Evolutionary conservation across 2,113 vertebrate genomes (phyloP).

Genomic region (Rhinolophus sinicus): DNA sequence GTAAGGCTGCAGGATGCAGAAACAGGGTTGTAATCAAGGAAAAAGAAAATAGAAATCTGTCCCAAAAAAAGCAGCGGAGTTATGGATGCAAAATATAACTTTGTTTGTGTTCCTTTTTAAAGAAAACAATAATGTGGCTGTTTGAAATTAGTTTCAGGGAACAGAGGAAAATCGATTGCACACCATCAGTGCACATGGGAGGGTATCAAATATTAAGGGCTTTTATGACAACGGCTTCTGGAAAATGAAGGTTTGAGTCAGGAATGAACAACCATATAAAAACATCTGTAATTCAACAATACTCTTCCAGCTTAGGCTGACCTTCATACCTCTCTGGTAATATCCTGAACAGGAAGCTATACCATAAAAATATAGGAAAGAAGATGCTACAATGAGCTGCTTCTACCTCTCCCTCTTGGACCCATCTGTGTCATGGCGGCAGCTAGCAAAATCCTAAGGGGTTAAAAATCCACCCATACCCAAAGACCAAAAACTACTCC

Average conservation of each 20-base stretch:
- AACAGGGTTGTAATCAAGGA: not conserved
- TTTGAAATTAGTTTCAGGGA: conserved; percentile 20
- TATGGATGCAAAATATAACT: conserved; percentile 1
- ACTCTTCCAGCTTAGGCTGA: not conserved
- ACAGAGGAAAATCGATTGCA: not conserved
- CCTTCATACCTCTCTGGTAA: not conserved
- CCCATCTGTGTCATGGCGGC: not conserved
- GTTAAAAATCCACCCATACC: conserved; percentile 62
- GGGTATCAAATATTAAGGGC: not conserved
- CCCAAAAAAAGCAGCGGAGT: not conserved
- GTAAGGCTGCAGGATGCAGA: not conserved
- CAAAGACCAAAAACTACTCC: conserved; percentile 69
- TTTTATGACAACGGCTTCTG: conserved; percentile 28
- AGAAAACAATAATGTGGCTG: conserved; percentile 15
- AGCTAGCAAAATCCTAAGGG: conserved; percentile 51
- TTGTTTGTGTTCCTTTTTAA: conserved; percentile 40
- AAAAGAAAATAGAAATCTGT: not conserved
- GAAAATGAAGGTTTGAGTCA: conserved; percentile 4
- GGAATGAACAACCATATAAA: conserved; percentile 7
- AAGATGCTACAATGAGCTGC: not conserved
- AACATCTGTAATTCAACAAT: conserved; percentile 17
- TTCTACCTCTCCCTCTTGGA: conserved; percentile 17
- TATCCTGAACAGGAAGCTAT: not conserved
- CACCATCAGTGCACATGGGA: not conserved
- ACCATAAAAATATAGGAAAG: not conserved